Evolutionary conservation across 2,797 vertebrate genomes (phyloP).

Genomic region (Thripadectes ignobilis): DNA sequence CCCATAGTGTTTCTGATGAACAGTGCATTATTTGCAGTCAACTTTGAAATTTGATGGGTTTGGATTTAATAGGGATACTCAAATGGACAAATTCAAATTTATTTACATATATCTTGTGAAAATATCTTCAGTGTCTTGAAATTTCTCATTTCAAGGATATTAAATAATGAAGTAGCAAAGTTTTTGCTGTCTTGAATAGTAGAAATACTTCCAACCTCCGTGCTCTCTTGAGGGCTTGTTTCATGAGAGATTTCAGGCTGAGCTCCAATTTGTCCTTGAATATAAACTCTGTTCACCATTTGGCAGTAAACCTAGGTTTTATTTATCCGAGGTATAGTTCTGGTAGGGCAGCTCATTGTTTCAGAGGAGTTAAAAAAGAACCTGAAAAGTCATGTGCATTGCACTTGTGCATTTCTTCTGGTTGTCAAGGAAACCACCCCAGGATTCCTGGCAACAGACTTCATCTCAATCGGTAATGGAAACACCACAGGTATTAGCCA

Average conservation of each 20-base stretch:
- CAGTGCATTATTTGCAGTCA: neutral
- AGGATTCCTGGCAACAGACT: constrained; percentile 58
- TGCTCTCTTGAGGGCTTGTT: neutral
- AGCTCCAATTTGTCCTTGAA: neutral
- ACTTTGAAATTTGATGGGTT: neutral
- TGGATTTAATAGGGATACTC: neutral
- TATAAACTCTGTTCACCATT: neutral
- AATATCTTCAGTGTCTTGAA: neutral
- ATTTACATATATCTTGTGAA: neutral
- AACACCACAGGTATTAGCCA: constrained; percentile 66
- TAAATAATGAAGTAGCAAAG: neutral
- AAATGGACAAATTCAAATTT: neutral
- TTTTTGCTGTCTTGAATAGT: neutral
- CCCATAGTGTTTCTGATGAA: neutral
- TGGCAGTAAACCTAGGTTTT: neutral
- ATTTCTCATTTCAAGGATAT: neutral
- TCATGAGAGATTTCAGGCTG: neutral
- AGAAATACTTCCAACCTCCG: neutral
- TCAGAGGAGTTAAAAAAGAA: constrained; percentile 25
- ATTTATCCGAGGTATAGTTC: neutral
- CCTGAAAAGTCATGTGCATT: constrained; percentile 44
- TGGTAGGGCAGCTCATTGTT: neutral
- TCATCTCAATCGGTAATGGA: constrained; percentile 31
- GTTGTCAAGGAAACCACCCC: constrained; percentile 66
- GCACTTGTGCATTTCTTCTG: constrained; percentile 21